Conservation (phyloP, 1,140 invertebrate species). For the Anastatus disparis region DNA sequence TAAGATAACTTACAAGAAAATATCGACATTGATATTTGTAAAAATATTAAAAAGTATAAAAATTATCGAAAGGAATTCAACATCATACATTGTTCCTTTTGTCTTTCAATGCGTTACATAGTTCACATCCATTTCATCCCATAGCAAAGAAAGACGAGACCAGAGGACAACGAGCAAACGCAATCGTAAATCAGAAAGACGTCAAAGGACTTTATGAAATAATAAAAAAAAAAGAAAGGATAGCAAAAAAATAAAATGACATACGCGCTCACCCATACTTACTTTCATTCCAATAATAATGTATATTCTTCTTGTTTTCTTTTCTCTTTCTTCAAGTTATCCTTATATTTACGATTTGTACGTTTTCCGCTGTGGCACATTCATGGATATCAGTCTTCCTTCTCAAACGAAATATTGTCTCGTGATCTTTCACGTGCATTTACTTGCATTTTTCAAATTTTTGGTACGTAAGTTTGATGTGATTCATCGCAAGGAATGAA, state of each 20-base stretch:
- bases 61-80: too few relatives aligned
- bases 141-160: background rate
- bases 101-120: background rate
- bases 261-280: constrained; percentile 4
- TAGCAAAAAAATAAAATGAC: constrained; percentile 12
- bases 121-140: background rate
- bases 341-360: constrained; percentile 59
- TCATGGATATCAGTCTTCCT: background rate
- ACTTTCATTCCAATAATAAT: constrained; percentile 9
- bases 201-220: constrained; percentile 6
- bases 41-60: too few relatives aligned
- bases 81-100: background rate
- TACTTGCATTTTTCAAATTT: background rate
- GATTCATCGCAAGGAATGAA: constrained; percentile 2
- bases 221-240: too few relatives aligned
- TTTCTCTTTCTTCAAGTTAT: background rate
- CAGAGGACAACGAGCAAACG: constrained; percentile 28
- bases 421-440: background rate
- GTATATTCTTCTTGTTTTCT: background rate
- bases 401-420: background rate
- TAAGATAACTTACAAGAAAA: too few relatives aligned
- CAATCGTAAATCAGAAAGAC: constrained; percentile 53
- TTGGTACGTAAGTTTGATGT: constrained; percentile 9
- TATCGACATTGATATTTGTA: too few relatives aligned
- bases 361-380: constrained; percentile 1